Conservation (phyloP, 2,888 invertebrate species). For the Leucoptera coffeella region DNA sequence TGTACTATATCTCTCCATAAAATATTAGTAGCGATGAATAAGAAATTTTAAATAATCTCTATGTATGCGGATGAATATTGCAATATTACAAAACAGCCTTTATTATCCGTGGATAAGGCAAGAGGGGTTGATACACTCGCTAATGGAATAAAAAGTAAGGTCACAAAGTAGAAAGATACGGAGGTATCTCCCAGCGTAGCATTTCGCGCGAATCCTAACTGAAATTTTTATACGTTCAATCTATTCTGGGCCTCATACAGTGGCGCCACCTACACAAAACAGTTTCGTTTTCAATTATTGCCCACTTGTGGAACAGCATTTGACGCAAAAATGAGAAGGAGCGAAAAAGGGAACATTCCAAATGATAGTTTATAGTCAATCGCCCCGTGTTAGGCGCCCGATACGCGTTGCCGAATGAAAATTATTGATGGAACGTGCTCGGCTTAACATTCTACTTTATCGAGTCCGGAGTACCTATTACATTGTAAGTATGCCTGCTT, state of each 20-base stretch:
- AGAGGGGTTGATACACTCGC: conserved; percentile 45
- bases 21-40: too few relatives aligned
- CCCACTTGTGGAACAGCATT: conserved; percentile 50
- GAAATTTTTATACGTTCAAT: conserved; percentile 54
- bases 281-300: conserved; percentile 53
- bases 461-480: too few relatives aligned
- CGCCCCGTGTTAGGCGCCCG: conserved; percentile 45
- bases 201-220: conserved; percentile 48
- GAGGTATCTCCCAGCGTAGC: conserved; percentile 42
- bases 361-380: conserved; percentile 50
- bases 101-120: conserved; percentile 50
- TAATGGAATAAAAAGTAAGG: conserved; percentile 56
- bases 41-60: too few relatives aligned
- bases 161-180: conserved; percentile 52
- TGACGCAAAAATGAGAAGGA: conserved; percentile 42
- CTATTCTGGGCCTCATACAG: conserved; percentile 49
- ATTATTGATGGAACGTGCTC: conserved; percentile 48
- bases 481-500: too few relatives aligned
- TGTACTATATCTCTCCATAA: too few relatives aligned
- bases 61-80: too few relatives aligned
- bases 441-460: too few relatives aligned
- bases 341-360: too few relatives aligned
- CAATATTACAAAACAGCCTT: conserved; percentile 51
- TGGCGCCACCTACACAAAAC: conserved; percentile 44
- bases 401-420: conserved; percentile 45